Percentiles rank a stretch among this genome's conserved stretches.
These are phyloP conservation scores for Plebejus anna DNA, from an alignment of 2,888 invertebrate species.

Conservation along the genomic window DNA sequence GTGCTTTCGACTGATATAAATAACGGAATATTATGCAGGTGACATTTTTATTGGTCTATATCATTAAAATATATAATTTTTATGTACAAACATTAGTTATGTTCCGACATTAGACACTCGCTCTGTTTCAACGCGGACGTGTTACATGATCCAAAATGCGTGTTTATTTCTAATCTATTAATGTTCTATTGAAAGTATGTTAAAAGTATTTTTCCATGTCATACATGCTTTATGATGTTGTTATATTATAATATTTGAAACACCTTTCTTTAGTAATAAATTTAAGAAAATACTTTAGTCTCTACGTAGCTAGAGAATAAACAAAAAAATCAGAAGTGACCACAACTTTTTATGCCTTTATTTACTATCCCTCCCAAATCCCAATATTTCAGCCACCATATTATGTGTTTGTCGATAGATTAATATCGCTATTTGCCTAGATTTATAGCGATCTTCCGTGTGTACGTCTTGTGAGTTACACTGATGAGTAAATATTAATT, in stretches of 20 bases:
- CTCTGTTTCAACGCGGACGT: not conserved
- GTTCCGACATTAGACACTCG: not conserved
- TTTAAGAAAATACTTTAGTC: not conserved
- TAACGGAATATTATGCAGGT: conserved; percentile 25
- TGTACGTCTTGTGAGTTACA: conserved; percentile 21
- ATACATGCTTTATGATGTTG: not conserved
- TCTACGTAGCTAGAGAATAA: not conserved
- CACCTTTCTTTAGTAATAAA: not conserved
- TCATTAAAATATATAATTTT: conserved; percentile 9
- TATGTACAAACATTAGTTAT: conserved; percentile 15
- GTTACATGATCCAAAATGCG: not conserved
- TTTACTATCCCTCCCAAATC: not conserved
- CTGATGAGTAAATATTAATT: conserved; percentile 61
- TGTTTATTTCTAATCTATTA: conserved; percentile 1
- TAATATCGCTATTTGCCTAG: not conserved
- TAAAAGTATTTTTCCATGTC: not conserved
- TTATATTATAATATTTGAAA: not conserved
- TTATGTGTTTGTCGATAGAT: not conserved
- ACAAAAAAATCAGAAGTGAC: not conserved
- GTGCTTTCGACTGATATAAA: conserved; percentile 13
- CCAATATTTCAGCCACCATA: not conserved
- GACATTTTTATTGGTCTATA: conserved; percentile 30
- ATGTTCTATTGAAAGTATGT: not conserved
- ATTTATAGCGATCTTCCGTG: conserved; percentile 5
- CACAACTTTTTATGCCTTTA: not conserved